Evolutionary conservation across 1,140 invertebrate species (phyloP), one percentile per base, ranked within the genome.

Genomic region (Aphaenogaster ashmeadi): DNA sequence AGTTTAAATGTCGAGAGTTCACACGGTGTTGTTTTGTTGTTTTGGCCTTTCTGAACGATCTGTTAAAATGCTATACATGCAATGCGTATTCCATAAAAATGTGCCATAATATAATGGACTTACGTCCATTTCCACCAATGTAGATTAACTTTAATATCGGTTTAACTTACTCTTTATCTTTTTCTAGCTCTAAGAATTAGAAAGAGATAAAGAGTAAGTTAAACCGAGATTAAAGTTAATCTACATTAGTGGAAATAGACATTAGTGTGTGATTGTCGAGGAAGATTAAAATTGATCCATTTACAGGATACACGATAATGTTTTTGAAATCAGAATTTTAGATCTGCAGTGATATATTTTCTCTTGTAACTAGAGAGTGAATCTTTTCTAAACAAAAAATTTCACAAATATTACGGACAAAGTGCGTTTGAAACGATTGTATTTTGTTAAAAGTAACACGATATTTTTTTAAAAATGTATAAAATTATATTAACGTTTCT

Each of bases 1-100:
- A 67, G 69, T 84, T 58, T 75, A 84, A 84, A 84, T 84, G 69
- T 75, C 56, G 69, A 56, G 66, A 72, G 79, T 74, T 75, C 69
- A 83, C 67, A n/a, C 33, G 69, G 41, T 18, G 18, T 38, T 74
- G 13, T 38, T 74, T 84, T 74, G 67, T 74, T 44, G 52, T 56
- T 11, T 27, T 36, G 21, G 38, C 7, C 41, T 74, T 74, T 2
- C 52, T 58, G 69, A 60, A 50, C 33, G 8, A 60, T 60, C 41
- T 60, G 69, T 84, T 84, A 75, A 75, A 84, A 62, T 38, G 21
- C 13, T 74, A 27, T 27, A 60, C 67, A 38, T 47, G 13, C 27
- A n/a, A 74, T 60, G n/a, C 44, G 71, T 50, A 74, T 84, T 27
- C 41, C 18, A 7, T 38, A 54, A 13, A 72, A 83, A 83, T 60